phyloP scores from a whole-genome alignment of 2,888 invertebrate species.

The Spatulosminthurus flaviceps region DNA sequence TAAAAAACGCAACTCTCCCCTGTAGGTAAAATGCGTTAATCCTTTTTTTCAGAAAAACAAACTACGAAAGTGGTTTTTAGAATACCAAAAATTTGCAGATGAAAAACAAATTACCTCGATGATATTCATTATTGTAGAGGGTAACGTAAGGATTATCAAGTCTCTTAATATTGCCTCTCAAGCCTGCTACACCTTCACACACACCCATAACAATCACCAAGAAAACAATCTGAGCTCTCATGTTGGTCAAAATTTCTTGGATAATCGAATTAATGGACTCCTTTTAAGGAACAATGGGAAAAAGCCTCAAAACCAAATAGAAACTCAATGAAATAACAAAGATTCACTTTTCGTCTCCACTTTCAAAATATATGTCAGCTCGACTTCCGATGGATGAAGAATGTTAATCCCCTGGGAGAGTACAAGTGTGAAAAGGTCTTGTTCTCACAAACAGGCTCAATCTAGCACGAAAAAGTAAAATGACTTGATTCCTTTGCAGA shows the following conservation, averaged over 20 bases:
- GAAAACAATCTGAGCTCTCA: background rate
- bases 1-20: no score
- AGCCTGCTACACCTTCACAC: background rate
- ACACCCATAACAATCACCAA: background rate
- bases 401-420: background rate
- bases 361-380: background rate
- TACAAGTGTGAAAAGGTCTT: background rate
- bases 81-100: background rate
- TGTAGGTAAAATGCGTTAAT: no score
- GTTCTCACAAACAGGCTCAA: background rate
- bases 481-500: conserved; percentile 8
- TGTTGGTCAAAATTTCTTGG: background rate
- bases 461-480: background rate
- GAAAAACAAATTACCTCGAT: conserved; percentile 32
- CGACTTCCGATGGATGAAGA: background rate
- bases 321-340: no score
- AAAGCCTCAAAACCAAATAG: no score
- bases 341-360: background rate
- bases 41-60: no score
- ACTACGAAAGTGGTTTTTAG: background rate
- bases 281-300: no score
- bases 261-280: no score
- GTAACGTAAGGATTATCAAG: conserved; percentile 31
- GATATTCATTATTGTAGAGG: conserved; percentile 28
- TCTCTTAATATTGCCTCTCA: background rate